A percentile compares a stretch with the other conserved stretches of the same genome.
phyloP scores from a whole-genome alignment of 2,113 vertebrate species.

The Sialia sialis region DNA sequence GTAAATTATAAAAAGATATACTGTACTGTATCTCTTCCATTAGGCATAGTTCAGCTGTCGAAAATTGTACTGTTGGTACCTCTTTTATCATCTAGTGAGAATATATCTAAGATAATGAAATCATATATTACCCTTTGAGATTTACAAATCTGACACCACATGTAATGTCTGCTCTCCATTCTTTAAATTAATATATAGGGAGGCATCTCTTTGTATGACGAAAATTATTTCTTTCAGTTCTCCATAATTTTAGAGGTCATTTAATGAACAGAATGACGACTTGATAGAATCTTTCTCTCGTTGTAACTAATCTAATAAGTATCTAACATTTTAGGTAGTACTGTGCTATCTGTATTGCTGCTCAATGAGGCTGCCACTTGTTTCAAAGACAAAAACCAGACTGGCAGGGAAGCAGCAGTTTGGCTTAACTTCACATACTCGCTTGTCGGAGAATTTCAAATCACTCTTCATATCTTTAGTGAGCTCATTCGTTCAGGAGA shows the following conservation, averaged over 20 bases:
- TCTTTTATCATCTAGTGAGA: slow-evolving; percentile 26
- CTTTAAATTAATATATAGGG: slow-evolving; percentile 16
- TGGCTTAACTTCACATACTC: slow-evolving; percentile 1
- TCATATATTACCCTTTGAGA: not conserved
- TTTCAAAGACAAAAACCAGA: slow-evolving; percentile 21
- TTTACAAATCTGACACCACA: not conserved
- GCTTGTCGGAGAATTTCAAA: not conserved
- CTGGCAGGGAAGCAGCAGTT: not conserved
- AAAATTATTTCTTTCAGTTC: not conserved
- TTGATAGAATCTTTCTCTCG: not conserved
- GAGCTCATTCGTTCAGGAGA: not conserved
- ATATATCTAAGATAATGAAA: slow-evolving; percentile 20
- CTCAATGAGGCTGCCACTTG: not conserved
- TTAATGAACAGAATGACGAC: slow-evolving; percentile 14
- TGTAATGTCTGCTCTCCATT: not conserved
- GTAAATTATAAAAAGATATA: slow-evolving; percentile 40
- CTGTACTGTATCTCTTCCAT: not conserved
- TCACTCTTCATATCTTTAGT: slow-evolving; percentile 10
- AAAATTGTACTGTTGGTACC: slow-evolving; percentile 1
- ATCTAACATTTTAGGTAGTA: not conserved
- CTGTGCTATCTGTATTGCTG: not conserved
- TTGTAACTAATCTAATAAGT: slow-evolving; percentile 18
- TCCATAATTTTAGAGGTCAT: slow-evolving; percentile 27
- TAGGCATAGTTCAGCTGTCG: not conserved
- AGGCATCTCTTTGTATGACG: not conserved